Evolutionary conservation across 2,888 invertebrate species (phyloP), one percentile per base, ranked within the genome.

Genomic region (Gymnosoma rotundatum): DNA sequence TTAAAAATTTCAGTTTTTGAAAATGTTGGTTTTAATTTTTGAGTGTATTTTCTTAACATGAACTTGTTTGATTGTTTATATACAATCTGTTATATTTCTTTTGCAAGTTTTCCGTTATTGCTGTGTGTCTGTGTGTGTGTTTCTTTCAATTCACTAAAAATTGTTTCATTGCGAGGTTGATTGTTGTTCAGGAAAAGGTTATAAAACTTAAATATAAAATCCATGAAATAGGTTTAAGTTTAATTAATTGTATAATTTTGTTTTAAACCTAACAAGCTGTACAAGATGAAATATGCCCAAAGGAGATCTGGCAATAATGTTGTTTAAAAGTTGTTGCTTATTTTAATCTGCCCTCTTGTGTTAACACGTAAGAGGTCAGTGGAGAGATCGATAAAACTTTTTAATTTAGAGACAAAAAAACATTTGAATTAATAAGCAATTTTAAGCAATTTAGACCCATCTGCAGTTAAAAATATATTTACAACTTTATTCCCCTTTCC

Each of bases 211-310:
- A 79, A 83, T 64, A 75, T 78, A 83, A 58, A 83, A 63, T 60
- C 84, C 83, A 52, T 76, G 64, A 86, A 86, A 86, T 86, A 78
- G 76, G 84, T 84, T 86, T 83, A 86, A 78, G 78, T 84, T 86
- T 86, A 86, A 86, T 86, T 86, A 84, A 86, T 86, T 78, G 78
- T 66, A 32, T 70, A 50, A 54, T 78, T 64, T 76, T 66, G 50
- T 73, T 50, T 73, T 18, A 25, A 45, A 64, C 9, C 16, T 32
- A 16, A 48, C 52, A 56, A 32, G 12, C 42, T 61, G 48, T 21
- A 52, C 52, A 56, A 54, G n/a, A 61, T 52, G 20, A 63, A 66
- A 42, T 45, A 16, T 61, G 9, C 63, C 60, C 70, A 63, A 56
- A 50, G 54, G 50, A 60, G 42, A 61, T 45, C 60, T 12, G 10